Conservation (phyloP, 2,888 invertebrate genomes). For the Petrolisthes cinctipes region DNA sequence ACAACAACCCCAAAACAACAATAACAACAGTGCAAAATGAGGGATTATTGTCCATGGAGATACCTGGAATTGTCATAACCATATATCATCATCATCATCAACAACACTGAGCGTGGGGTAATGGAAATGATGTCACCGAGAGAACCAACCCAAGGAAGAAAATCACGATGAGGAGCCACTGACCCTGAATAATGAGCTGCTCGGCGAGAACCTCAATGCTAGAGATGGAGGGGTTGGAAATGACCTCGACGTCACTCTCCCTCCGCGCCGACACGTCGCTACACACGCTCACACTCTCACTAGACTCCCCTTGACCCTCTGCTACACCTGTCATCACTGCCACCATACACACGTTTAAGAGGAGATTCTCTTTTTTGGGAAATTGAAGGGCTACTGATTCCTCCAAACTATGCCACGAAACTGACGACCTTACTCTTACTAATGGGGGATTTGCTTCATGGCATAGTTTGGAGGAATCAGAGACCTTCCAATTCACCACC, state of each 20-base stretch:
- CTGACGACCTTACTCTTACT: too few species aligned
- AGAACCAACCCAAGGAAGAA: background rate
- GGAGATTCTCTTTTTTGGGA: too few species aligned
- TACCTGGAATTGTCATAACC: too few species aligned
- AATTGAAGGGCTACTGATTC: too few species aligned
- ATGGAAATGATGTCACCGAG: background rate
- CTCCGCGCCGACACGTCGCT: conserved; percentile 46
- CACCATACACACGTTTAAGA: background rate
- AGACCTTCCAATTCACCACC: too few species aligned
- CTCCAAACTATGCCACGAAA: too few species aligned
- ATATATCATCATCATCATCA: background rate
- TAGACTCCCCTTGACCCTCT: conserved; percentile 35
- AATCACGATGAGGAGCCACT: conserved; percentile 4
- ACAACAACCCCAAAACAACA: too few species aligned
- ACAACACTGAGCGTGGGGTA: background rate
- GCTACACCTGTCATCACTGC: conserved; percentile 2
- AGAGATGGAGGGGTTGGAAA: conserved; percentile 80
- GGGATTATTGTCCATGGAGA: too few species aligned
- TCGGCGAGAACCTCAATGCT: conserved; percentile 78
- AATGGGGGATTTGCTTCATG: too few species aligned
- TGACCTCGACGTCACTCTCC: conserved; percentile 76
- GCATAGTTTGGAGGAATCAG: too few species aligned
- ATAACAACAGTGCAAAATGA: too few species aligned
- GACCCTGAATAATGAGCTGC: conserved; percentile 44
- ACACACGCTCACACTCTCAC: conserved; percentile 62